A percentile compares a stretch with the other conserved stretches of the same genome.
These are phyloP conservation scores for Gymnobelideus leadbeateri DNA, from an alignment of 2,113 vertebrate genomes.

Conservation along the genomic window DNA sequence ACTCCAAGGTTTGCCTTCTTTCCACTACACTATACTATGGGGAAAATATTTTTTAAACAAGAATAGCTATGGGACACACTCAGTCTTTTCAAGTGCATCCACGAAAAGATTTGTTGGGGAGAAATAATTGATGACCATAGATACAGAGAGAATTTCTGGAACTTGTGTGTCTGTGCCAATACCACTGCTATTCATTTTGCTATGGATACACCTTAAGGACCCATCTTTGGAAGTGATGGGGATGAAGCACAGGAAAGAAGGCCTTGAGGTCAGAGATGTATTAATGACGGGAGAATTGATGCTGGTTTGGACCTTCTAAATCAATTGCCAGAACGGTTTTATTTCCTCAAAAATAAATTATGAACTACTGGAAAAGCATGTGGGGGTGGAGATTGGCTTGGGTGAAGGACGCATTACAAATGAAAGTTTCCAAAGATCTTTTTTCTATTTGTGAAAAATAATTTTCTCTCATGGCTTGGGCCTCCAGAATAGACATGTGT, in stretches of 20 bases:
- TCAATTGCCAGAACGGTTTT: conserved; percentile 64
- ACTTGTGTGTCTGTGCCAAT: conserved; percentile 58
- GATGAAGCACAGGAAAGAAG: neutral
- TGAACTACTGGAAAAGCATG: conserved; percentile 60
- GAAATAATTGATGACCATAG: conserved; percentile 23
- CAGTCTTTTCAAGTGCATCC: conserved; percentile 42
- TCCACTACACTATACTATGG: neutral
- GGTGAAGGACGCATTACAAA: conserved; percentile 67
- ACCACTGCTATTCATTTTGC: conserved; percentile 57
- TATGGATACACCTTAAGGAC: conserved; percentile 46
- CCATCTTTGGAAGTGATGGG: neutral
- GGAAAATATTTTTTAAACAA: conserved; percentile 1
- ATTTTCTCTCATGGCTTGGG: conserved; percentile 7
- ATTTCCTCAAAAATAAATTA: conserved; percentile 62
- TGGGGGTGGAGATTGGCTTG: conserved; percentile 61
- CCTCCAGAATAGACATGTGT: conserved; percentile 29
- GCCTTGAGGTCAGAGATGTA: conserved; percentile 56
- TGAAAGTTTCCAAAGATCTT: conserved; percentile 62
- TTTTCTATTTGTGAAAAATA: conserved; percentile 50
- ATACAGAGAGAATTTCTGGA: conserved; percentile 21
- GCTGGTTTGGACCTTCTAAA: conserved; percentile 50
- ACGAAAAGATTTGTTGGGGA: conserved; percentile 55
- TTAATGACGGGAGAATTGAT: conserved; percentile 63
- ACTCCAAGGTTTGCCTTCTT: neutral
- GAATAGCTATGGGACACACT: conserved; percentile 26